Conservation (phyloP, 2,888 invertebrate species). For the Hirtodrosophila histrioides region DNA sequence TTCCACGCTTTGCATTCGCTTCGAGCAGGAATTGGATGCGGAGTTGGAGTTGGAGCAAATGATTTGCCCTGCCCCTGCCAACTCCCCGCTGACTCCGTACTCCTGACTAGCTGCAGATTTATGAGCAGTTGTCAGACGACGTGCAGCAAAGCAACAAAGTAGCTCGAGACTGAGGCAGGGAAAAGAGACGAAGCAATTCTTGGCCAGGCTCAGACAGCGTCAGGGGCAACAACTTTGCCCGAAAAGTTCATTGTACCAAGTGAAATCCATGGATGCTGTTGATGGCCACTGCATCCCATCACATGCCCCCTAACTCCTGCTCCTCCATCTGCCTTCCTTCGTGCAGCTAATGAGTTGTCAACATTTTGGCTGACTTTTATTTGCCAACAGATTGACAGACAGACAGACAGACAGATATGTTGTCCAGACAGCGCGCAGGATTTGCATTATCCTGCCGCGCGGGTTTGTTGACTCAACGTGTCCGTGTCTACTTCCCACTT, state of each 20-base stretch:
- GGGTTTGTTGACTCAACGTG: constrained; percentile 34
- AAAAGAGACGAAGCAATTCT: constrained; percentile 3
- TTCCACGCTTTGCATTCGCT: constrained; percentile 27
- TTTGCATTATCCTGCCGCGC: constrained; percentile 46
- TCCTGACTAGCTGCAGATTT: constrained; percentile 56
- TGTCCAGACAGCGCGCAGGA: constrained; percentile 10
- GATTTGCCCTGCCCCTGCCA: constrained; percentile 8
- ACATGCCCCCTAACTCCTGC: background rate
- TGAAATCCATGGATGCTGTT: constrained; percentile 10
- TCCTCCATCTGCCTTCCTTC: constrained; percentile 15
- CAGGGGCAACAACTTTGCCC: constrained; percentile 43
- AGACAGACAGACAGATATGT: constrained; percentile 24
- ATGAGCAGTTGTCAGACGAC: constrained; percentile 70
- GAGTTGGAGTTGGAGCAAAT: constrained; percentile 14
- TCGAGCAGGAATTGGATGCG: constrained; percentile 8
- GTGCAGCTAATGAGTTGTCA: constrained; percentile 70
- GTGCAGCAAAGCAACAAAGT: constrained; percentile 33
- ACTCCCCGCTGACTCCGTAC: constrained; percentile 5
- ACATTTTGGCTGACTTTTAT: constrained; percentile 58
- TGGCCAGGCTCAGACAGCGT: constrained; percentile 35
- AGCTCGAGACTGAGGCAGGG: constrained; percentile 16
- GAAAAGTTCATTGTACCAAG: constrained; percentile 52
- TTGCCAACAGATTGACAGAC: constrained; percentile 36
- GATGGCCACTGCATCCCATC: too few relatives aligned
- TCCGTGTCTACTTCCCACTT: constrained; percentile 20